A percentile compares a stretch with the other conserved stretches of the same genome.
These are phyloP conservation scores for Rotaria macrura DNA, from an alignment of 2,888 invertebrate genomes.

Conservation along the genomic window DNA sequence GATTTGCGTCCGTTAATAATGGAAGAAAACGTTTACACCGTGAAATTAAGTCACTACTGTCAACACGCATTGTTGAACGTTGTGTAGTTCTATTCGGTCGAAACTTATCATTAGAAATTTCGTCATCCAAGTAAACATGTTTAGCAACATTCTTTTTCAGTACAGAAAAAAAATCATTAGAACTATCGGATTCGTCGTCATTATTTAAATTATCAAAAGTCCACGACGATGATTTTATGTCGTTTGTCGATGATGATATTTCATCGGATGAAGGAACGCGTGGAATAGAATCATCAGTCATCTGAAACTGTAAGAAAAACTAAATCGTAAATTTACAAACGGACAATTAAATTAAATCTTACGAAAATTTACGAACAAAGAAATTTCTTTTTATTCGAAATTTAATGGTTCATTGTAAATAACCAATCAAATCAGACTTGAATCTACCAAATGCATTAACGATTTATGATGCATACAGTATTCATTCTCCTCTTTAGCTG, in stretches of 20 bases:
- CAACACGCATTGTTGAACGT: neutral
- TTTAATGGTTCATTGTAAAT: neutral
- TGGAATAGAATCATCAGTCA: neutral
- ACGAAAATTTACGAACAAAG: neutral
- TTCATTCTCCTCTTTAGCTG: neutral
- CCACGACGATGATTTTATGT: neutral
- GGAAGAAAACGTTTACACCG: conserved; percentile 2
- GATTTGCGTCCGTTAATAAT: neutral
- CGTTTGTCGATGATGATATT: too few species aligned
- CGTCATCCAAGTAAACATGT: neutral
- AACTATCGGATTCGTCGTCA: neutral
- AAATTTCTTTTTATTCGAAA: neutral
- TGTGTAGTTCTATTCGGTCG: neutral
- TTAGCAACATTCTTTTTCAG: neutral
- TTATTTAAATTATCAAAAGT: neutral
- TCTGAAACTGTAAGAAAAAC: neutral
- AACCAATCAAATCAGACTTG: neutral
- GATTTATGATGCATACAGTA: neutral
- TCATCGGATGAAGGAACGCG: too few species aligned
- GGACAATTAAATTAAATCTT: neutral
- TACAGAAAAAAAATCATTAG: neutral
- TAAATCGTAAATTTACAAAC: neutral
- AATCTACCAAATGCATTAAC: neutral
- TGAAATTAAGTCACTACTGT: conserved; percentile 2
- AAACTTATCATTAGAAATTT: neutral